Evolutionary conservation across 2,113 vertebrate species (phyloP), one percentile per base, ranked within the genome.

Genomic region (Tachysurus fulvidraco): DNA sequence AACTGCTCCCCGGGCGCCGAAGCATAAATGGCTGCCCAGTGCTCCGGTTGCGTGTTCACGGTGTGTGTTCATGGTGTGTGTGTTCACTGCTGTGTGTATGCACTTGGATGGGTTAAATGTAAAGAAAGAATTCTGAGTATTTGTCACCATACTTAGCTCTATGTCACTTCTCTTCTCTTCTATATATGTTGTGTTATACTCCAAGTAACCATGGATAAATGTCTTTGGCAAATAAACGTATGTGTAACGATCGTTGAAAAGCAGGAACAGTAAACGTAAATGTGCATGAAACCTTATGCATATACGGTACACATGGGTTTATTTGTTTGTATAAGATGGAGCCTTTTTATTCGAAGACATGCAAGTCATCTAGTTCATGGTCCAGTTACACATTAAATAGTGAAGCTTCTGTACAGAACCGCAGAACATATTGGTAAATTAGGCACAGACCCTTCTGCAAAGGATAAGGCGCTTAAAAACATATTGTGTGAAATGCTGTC

Each of bases 371-470:
- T 4, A 41, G 17, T 44, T 1, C 30, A 71, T 41, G 69, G 1
- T 73, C 41, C 41, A 73, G 69, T 36, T 73, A 19, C 41, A 46
- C 41, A 23, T 44, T 44, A 46, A 73, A 73, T 73, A 44, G 3
- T 23, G 41, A 67, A 73, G 81, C 73, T 83, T 83, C 44, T 83
- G 81, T 88, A 46, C 25, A 46, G 52, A 85, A 80, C 30, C 4
- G 5, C 21, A 64, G 17, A 19, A 41, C 36, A 41, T 73, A 17
- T 36, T 10, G 0, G 1, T 11, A 23, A 73, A 81, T 83, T 46
- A 85, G 50, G 11, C 6, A 85, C 76, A 85, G 84, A 80, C 30
- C 50, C n/a, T 67, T 52, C 74, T 67, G 74, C 59, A 79, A 65
- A 67, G 60, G 65, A 65, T 85, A 67, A 67, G 50, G 52, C 59